A percentile compares a stretch with the other conserved stretches of the same genome.
Evolutionary conservation across 2,888 invertebrate species (phyloP).

Genomic region (Gisinianus flammeolus): DNA sequence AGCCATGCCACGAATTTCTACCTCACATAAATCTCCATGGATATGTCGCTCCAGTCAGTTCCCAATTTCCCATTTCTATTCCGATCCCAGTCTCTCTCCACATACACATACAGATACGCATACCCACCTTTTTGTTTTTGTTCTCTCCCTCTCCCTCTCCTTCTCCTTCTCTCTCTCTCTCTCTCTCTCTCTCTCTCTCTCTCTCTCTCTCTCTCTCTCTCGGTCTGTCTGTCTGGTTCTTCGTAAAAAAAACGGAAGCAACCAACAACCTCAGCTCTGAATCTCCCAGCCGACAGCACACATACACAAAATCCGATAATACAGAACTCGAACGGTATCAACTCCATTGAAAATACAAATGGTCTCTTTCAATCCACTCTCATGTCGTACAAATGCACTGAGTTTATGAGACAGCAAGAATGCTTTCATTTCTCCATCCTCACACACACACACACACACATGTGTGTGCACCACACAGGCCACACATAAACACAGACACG

Average conservation of each 20-base stretch:
- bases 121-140: background rate
- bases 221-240: too few relatives aligned
- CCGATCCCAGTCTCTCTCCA: background rate
- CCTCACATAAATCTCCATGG: slow-evolving; percentile 40
- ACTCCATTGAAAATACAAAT: background rate
- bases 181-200: background rate
- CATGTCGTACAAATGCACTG: background rate
- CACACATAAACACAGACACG: background rate
- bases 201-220: background rate
- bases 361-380: background rate
- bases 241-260: too few relatives aligned
- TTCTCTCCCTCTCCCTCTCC: background rate
- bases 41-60: slow-evolving; percentile 30
- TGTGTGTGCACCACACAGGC: too few relatives aligned
- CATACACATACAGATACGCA: too few relatives aligned
- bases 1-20: slow-evolving; percentile 30
- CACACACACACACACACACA: too few relatives aligned
- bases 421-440: background rate
- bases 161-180: background rate
- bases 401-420: background rate
- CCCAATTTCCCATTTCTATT: slow-evolving; percentile 12
- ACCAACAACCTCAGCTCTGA: too few relatives aligned
- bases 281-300: too few relatives aligned
- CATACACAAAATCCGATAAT: background rate
- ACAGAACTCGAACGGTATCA: background rate